Evolutionary conservation across 2,888 invertebrate species (phyloP).

Genomic region (Hesperia comma): DNA sequence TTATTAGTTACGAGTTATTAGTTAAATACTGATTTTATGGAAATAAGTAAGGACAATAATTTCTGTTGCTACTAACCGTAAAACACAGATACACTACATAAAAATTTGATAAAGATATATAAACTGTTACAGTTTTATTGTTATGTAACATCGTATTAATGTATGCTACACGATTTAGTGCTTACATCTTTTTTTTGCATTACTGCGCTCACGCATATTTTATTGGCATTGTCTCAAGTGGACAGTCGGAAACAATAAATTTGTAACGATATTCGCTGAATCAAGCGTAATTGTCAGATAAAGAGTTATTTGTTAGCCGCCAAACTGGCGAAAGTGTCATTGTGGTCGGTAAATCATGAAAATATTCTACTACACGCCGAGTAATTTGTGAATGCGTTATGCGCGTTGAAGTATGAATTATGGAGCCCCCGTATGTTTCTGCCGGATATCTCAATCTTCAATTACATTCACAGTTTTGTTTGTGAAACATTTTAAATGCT

Average conservation of each 20-base stretch:
- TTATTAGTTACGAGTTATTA: no score
- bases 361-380: constrained; percentile 34
- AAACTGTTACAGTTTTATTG: no score
- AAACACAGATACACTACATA: no score
- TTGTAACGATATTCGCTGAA: constrained; percentile 60
- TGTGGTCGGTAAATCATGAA: constrained; percentile 55
- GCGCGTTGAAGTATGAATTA: constrained; percentile 25
- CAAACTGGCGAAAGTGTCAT: constrained; percentile 60
- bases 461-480: constrained; percentile 5
- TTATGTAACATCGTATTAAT: no score
- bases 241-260: constrained; percentile 71
- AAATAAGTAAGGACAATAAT: no score
- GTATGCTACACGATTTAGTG: background rate
- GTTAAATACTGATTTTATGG: no score
- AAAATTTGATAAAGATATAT: no score
- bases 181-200: background rate
- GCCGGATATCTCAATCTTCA: constrained; percentile 37
- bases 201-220: background rate
- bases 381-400: constrained; percentile 34
- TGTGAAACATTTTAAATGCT: background rate
- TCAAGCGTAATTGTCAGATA: constrained; percentile 69
- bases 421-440: constrained; percentile 9
- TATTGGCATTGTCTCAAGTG: constrained; percentile 27
- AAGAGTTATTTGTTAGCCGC: constrained; percentile 68
- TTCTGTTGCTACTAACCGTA: no score